Base-by-base conservation (phyloP, 2,888 invertebrate genomes). In the Dinocampus coccinellae region DNA sequence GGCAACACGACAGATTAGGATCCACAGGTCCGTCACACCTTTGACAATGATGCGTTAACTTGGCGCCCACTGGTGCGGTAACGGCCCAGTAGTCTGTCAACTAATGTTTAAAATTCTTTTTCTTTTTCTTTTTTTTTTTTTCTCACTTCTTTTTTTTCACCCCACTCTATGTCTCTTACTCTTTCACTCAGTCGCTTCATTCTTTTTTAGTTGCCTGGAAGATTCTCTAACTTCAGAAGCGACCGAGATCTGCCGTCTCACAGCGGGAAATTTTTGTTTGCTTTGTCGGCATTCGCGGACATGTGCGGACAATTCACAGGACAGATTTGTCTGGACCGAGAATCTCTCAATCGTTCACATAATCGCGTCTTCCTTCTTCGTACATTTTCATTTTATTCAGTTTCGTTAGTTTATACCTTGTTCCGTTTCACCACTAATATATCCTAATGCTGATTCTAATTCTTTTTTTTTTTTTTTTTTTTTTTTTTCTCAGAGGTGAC, bases 271-370 rank as follows among this genome's bases (percentile, higher is more conserved):
- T 74, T 77, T 76, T 61, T 66, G 70, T 73, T 77, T 73, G 78
- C 85, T 87, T 87, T 87, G 86, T 86, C 85, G 87, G 85, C 73
- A 65, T 69, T 71, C 76, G 77, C 75, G 82, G 80, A 82, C 87
- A 87, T 87, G 87, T 85, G 86, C 85, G 82, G 81, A 87, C 87
- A 87, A 86, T 87, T 81, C 86, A 75, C 73, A 77, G 81, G 83
- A 83, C 84, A 87, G 86, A 86, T 87, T 87, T 86, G 83, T 80
- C 83, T 79, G 76, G 75, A 26, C 74, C 70, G 79, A 78, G 74
- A 77, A 79, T 80, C 78, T 79, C 76, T 77, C 77, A 70, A 75
- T 73, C 76, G 62, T 72, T 74, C 74, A 74, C 77, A 80, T 81
- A 81, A 82, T 82, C 80, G 79, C 72, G 62, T 69, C 75, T 70